Conservation (phyloP, 2,113 vertebrate genomes). For the Octodon degus region DNA sequence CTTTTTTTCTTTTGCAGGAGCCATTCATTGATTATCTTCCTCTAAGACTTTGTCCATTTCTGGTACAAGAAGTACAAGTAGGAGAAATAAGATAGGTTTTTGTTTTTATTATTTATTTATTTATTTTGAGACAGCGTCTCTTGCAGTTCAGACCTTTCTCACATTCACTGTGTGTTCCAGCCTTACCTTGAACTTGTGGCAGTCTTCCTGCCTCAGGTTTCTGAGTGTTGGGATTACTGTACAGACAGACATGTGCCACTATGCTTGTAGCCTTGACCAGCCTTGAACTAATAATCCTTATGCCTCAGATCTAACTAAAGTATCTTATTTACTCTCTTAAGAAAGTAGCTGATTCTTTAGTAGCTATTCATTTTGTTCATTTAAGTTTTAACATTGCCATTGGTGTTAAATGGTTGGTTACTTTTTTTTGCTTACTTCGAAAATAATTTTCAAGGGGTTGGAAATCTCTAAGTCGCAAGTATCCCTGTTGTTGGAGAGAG, state of each 20-base stretch:
- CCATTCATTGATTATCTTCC: neutral
- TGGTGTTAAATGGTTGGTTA: neutral
- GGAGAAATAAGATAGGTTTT: neutral
- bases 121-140: too few species aligned
- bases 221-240: neutral
- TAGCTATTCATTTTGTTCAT: constrained; percentile 11
- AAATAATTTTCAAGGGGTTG: constrained; percentile 1
- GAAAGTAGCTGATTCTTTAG: neutral
- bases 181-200: too few species aligned
- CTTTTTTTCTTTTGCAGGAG: neutral
- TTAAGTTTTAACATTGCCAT: neutral
- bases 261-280: neutral
- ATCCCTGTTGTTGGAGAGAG: neutral
- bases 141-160: too few species aligned
- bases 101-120: too few species aligned
- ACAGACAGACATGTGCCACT: neutral
- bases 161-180: too few species aligned
- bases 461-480: neutral
- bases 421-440: neutral
- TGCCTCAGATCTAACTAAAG: neutral
- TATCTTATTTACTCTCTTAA: neutral
- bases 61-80: constrained; percentile 18
- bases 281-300: neutral
- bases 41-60: neutral
- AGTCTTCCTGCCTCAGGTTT: too few species aligned